These are phyloP conservation scores for Enteromius paludinosus DNA, from an alignment of 2,797 vertebrate genomes.

Conservation along the genomic window DNA sequence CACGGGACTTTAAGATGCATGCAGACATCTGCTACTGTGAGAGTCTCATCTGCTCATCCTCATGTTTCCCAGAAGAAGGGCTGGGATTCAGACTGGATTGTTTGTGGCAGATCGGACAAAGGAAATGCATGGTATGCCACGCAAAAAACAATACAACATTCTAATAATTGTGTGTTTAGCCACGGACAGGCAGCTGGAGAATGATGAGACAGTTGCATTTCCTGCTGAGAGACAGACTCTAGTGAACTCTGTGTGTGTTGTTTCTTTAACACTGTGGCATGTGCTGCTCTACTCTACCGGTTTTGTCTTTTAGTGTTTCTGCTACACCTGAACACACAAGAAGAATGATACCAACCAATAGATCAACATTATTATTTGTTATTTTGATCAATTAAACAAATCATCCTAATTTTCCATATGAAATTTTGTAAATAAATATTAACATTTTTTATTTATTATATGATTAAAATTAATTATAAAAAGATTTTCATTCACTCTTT, in stretches of 20 bases:
- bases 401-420: background rate
- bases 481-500: background rate
- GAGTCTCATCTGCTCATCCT: background rate
- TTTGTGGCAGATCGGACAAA: conserved; percentile 15
- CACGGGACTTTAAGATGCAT: conserved; percentile 26
- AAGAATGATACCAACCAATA: background rate
- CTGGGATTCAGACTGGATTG: background rate
- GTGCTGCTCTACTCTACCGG: conserved; percentile 1
- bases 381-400: background rate
- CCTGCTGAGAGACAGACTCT: conserved; percentile 28
- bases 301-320: conserved; percentile 14
- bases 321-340: conserved; percentile 20
- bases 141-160: conserved; percentile 14
- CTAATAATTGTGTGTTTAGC: conserved; percentile 7
- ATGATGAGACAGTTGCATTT: conserved; percentile 23
- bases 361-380: background rate
- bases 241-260: conserved; percentile 6
- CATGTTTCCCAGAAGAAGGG: conserved; percentile 21
- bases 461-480: background rate
- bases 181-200: conserved; percentile 16
- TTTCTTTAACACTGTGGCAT: conserved; percentile 34
- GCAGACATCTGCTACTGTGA: conserved; percentile 37
- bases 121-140: conserved; percentile 15
- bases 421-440: background rate
- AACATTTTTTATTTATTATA: background rate